phyloP scores from a whole-genome alignment of 2,113 vertebrate genomes.

The Chaetops frenatus region DNA sequence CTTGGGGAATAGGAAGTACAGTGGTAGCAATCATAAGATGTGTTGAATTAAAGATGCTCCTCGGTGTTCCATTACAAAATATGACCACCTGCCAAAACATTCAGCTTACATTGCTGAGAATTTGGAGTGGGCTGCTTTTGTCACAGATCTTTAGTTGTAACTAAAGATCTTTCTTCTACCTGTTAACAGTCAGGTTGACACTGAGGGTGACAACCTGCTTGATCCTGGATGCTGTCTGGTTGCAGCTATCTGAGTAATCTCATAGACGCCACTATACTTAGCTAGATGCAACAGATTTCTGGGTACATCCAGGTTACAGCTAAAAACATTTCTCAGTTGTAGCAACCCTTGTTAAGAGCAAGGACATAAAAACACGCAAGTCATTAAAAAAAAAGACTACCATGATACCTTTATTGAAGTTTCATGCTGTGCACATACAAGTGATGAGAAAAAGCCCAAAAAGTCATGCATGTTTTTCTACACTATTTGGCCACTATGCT shows the following conservation, averaged over 20 bases:
- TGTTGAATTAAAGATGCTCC: neutral
- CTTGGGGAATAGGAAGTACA: neutral
- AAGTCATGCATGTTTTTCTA: slow-evolving; percentile 66
- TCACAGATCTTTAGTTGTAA: neutral
- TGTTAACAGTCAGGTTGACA: neutral
- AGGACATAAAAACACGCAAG: neutral
- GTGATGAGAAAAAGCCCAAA: neutral
- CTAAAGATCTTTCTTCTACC: neutral
- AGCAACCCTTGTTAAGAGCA: neutral
- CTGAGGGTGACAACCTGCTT: neutral
- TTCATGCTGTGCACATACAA: slow-evolving; percentile 67
- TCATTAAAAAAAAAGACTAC: slow-evolving; percentile 22
- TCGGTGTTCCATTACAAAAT: neutral
- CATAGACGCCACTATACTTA: neutral
- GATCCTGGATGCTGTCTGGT: neutral
- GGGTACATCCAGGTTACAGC: neutral
- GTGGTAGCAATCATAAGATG: neutral
- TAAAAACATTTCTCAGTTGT: neutral
- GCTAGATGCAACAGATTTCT: neutral
- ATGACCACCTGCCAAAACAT: neutral
- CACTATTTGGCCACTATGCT: slow-evolving; percentile 53
- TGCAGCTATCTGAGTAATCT: neutral
- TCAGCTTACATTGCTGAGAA: neutral
- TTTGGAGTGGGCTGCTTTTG: neutral
- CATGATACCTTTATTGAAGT: slow-evolving; percentile 69